Evolutionary conservation across 2,888 invertebrate species (phyloP).

Genomic region (Galerucella nymphaeae): DNA sequence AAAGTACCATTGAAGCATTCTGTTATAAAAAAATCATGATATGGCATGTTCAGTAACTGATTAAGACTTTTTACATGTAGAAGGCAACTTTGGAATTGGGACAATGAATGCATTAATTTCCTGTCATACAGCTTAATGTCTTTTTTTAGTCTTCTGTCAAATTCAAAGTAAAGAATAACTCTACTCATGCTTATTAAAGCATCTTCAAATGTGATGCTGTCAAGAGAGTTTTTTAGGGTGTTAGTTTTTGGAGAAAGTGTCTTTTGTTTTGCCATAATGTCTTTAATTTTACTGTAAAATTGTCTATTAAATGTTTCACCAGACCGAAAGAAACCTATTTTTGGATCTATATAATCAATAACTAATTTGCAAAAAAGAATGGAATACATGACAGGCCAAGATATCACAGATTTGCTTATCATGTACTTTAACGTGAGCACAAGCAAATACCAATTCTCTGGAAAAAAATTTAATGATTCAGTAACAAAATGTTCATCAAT

Average conservation of each 20-base stretch:
- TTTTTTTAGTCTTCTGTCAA: conserved; percentile 67
- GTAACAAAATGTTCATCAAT: conserved; percentile 15
- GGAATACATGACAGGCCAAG: conserved; percentile 68
- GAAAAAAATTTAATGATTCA: conserved; percentile 64
- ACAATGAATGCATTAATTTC: conserved; percentile 71
- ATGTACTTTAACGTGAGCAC: conserved; percentile 73
- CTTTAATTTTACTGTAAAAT: conserved; percentile 2
- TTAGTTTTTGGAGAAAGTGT: not conserved
- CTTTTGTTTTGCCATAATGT: not conserved
- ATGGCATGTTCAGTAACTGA: conserved; percentile 72
- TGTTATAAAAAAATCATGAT: conserved; percentile 69
- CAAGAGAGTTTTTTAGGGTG: conserved; percentile 59
- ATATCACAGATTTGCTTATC: conserved; percentile 59
- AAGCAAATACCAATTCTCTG: conserved; percentile 71
- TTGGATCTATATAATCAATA: conserved; percentile 70
- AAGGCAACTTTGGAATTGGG: conserved; percentile 75
- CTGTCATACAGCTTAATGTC: conserved; percentile 70
- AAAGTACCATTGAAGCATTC: conserved; percentile 80
- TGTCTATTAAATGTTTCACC: conserved; percentile 47
- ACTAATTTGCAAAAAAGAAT: conserved; percentile 70
- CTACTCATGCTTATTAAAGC: conserved; percentile 70
- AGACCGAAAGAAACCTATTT: conserved; percentile 67
- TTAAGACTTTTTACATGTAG: conserved; percentile 73
- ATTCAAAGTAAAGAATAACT: conserved; percentile 71
- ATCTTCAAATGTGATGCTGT: conserved; percentile 69